Conservation (phyloP, 2,113 vertebrate species). For the Narcine bancroftii region DNA sequence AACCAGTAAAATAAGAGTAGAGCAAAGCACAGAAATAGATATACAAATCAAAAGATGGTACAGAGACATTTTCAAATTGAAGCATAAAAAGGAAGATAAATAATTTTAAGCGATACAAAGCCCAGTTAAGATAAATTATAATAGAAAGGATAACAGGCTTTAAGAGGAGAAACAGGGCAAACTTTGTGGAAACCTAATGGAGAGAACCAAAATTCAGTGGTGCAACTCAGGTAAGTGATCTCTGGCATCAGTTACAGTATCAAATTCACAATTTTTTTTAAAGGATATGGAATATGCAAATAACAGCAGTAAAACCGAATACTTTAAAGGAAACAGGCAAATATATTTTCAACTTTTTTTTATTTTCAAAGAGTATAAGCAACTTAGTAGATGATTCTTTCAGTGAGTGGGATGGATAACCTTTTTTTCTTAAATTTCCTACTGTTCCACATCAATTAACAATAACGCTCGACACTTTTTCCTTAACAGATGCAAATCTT, state of each 20-base stretch:
- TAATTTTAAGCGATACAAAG: background rate
- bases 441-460: background rate
- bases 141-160: background rate
- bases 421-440: background rate
- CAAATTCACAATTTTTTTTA: no score
- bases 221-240: background rate
- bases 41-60: no score
- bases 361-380: background rate
- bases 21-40: background rate
- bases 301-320: background rate
- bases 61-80: background rate
- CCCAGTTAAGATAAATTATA: no score
- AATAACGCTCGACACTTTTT: background rate
- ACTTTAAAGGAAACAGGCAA: background rate
- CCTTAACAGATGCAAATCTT: background rate
- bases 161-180: background rate
- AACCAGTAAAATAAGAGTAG: background rate
- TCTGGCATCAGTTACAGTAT: background rate
- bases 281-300: background rate
- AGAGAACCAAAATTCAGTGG: background rate
- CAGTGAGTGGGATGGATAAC: background rate
- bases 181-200: background rate
- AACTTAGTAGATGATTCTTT: background rate
- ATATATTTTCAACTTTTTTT: background rate
- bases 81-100: background rate